phyloP scores from a whole-genome alignment of 2,113 vertebrate species.

The Acrocephalus arundinaceus region DNA sequence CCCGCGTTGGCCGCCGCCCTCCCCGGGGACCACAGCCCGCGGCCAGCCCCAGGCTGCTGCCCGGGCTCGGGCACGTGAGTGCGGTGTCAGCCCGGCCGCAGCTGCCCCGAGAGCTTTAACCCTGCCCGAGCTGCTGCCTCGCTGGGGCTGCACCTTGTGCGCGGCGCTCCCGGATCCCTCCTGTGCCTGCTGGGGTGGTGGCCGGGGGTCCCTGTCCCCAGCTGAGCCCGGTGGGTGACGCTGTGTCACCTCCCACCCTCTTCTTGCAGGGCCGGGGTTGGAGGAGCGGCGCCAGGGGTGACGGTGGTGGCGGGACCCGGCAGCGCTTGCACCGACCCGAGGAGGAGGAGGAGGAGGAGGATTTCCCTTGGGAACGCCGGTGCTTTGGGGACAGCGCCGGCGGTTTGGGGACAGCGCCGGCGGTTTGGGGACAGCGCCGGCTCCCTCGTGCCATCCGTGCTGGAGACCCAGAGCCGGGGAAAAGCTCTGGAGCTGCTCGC shows the following conservation, averaged over 20 bases:
- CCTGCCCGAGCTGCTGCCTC: accelerated
- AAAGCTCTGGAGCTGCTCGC: not conserved
- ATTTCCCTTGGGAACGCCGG: accelerated
- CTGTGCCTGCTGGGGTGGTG: accelerated
- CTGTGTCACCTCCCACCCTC: not conserved
- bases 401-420: not conserved
- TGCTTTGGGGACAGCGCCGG: not conserved
- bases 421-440: not conserved
- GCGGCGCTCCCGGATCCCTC: accelerated
- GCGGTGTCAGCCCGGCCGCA: not conserved
- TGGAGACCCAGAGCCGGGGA: not conserved
- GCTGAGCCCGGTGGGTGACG: not conserved
- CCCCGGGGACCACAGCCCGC: not conserved
- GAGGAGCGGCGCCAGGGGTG: not conserved
- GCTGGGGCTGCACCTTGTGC: not conserved
- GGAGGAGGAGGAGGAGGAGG: not conserved
- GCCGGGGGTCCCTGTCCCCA: not conserved
- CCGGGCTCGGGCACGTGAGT: not conserved
- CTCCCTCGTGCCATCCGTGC: not conserved
- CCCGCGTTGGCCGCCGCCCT: not conserved
- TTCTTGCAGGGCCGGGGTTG: not conserved
- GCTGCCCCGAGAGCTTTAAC: not conserved
- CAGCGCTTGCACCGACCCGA: accelerated
- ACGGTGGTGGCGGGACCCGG: not conserved
- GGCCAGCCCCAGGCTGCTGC: not conserved